Conservation (phyloP, 2,113 vertebrate genomes). For the Athene cunicularia region DNA sequence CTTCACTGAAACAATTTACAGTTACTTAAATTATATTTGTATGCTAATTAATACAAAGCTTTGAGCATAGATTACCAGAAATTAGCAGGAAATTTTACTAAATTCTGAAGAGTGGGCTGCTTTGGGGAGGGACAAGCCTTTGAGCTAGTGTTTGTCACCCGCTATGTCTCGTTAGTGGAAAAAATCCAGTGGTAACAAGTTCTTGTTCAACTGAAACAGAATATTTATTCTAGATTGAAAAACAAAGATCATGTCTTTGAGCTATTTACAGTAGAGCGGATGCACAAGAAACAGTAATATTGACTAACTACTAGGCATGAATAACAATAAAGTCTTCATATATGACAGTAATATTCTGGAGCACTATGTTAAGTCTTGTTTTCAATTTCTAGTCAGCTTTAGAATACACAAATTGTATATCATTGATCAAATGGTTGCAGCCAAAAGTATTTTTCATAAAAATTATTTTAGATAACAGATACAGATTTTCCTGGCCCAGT, state of each 20-base stretch:
- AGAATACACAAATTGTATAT: neutral
- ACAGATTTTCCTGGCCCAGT: neutral
- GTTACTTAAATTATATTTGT: neutral
- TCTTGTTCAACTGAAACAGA: neutral
- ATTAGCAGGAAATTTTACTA: neutral
- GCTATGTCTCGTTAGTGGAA: neutral
- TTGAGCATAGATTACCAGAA: neutral
- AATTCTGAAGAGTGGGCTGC: neutral
- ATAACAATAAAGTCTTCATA: neutral
- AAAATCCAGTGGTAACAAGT: fast-evolving
- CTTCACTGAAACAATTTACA: neutral
- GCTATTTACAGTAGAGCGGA: neutral
- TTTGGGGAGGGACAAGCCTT: neutral
- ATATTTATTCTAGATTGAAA: neutral
- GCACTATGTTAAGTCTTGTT: neutral
- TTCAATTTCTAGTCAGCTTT: neutral
- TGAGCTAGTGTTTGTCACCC: neutral
- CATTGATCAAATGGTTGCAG: neutral
- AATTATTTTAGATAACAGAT: neutral
- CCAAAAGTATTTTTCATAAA: neutral
- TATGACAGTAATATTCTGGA: neutral
- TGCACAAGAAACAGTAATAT: neutral
- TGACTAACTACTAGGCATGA: neutral
- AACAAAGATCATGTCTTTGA: neutral
- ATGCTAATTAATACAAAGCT: neutral